phyloP scores from a whole-genome alignment of 1,140 invertebrate species.

The Bombus confusus region DNA sequence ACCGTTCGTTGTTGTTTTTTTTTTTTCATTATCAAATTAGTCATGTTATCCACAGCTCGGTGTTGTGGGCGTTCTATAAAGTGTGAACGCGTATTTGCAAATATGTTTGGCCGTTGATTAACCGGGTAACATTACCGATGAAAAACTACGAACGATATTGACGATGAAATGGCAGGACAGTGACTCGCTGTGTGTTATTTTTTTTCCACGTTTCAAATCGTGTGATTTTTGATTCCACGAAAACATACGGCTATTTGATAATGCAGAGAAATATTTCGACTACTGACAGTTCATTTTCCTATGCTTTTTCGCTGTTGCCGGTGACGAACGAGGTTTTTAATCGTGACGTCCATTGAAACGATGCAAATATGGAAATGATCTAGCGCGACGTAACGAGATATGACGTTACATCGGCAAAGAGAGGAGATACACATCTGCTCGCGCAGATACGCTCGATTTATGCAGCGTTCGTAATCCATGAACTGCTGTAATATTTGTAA shows the following conservation, averaged over 20 bases:
- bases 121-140: neutral
- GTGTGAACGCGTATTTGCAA: neutral
- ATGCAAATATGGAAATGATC: constrained; percentile 30
- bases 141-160: neutral
- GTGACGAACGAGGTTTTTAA: neutral
- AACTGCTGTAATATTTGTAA: constrained; percentile 20
- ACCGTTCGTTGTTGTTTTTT: too few relatives aligned
- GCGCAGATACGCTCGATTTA: constrained; percentile 3
- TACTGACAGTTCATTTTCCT: neutral
- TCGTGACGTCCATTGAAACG: neutral
- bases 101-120: constrained; percentile 14
- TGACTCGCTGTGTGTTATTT: neutral
- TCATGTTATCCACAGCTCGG: neutral
- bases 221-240: neutral
- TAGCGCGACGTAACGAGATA: constrained; percentile 13
- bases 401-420: neutral
- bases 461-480: neutral
- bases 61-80: neutral
- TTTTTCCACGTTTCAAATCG: neutral
- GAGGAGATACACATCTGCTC: neutral
- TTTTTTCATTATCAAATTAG: neutral
- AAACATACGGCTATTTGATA: neutral
- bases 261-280: neutral
- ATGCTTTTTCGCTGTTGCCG: neutral
- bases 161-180: neutral